Evolutionary conservation across 2,113 vertebrate species (phyloP).

Genomic region (Macroglossus sobrinus): DNA sequence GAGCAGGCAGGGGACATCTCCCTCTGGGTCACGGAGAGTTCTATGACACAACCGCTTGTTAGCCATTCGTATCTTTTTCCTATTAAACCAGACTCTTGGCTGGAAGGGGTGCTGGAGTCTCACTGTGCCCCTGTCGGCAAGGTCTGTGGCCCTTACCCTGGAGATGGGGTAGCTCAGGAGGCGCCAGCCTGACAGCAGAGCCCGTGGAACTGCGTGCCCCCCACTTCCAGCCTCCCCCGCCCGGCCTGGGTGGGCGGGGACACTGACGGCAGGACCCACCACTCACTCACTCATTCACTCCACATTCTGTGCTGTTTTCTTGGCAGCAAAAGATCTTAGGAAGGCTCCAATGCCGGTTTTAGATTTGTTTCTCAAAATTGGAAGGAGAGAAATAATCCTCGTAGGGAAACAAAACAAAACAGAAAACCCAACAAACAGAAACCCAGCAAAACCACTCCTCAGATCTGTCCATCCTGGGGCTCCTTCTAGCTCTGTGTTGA

Average conservation of each 20-base stretch:
- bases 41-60: not conserved
- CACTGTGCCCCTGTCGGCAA: not conserved
- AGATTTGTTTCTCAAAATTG: not conserved
- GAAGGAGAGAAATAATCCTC: not conserved
- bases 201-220: not conserved
- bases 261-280: not conserved
- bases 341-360: not conserved
- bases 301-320: not conserved
- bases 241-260: not conserved
- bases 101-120: not conserved
- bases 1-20: not conserved
- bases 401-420: not conserved
- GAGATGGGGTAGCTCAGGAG: not conserved
- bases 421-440: not conserved
- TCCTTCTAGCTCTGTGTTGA: fast-evolving
- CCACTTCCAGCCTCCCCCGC: not conserved
- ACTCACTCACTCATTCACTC: not conserved
- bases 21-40: not conserved
- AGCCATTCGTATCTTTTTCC: not conserved
- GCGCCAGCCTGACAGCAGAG: not conserved
- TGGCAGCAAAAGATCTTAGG: not conserved
- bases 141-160: not conserved
- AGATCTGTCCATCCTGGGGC: not conserved
- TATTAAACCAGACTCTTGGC: not conserved
- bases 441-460: not conserved